Conservation (phyloP, 2,888 invertebrate species). For the Drosophila anomalata region DNA sequence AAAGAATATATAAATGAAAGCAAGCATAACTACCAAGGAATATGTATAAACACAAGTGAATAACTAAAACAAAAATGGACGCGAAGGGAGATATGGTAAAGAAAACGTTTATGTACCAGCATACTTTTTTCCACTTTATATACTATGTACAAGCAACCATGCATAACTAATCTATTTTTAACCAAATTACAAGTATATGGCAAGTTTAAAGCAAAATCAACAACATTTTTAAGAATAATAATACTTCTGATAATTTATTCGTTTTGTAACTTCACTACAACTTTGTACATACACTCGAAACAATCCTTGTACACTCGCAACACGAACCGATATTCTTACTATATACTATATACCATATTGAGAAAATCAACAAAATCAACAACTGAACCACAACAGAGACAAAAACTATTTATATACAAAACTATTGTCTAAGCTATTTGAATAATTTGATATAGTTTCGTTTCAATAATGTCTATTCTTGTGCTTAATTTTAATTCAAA, state of each 20-base stretch:
- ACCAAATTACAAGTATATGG: conserved; percentile 45
- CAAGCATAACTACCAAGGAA: conserved; percentile 33
- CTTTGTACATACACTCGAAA: conserved; percentile 34
- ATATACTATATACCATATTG: conserved; percentile 2
- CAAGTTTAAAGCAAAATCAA: conserved; percentile 38
- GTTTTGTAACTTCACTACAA: conserved; percentile 27
- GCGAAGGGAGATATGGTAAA: conserved; percentile 17
- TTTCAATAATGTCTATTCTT: neutral
- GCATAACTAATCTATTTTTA: conserved; percentile 47
- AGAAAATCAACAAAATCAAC: conserved; percentile 2
- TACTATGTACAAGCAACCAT: conserved; percentile 53
- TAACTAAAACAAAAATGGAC: conserved; percentile 27
- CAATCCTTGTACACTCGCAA: conserved; percentile 2
- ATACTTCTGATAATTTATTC: conserved; percentile 40
- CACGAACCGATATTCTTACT: conserved; percentile 3
- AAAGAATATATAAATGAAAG: conserved; percentile 17
- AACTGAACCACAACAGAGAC: conserved; percentile 25
- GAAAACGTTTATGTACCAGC: conserved; percentile 53
- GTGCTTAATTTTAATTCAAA: neutral
- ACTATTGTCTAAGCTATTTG: conserved; percentile 25
- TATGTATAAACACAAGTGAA: conserved; percentile 31
- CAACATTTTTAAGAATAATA: conserved; percentile 34
- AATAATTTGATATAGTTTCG: neutral
- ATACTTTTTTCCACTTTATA: conserved; percentile 73
- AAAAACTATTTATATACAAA: conserved; percentile 34